Evolutionary conservation across 2,888 invertebrate species (phyloP).

Genomic region (Cylloceria caligata): DNA sequence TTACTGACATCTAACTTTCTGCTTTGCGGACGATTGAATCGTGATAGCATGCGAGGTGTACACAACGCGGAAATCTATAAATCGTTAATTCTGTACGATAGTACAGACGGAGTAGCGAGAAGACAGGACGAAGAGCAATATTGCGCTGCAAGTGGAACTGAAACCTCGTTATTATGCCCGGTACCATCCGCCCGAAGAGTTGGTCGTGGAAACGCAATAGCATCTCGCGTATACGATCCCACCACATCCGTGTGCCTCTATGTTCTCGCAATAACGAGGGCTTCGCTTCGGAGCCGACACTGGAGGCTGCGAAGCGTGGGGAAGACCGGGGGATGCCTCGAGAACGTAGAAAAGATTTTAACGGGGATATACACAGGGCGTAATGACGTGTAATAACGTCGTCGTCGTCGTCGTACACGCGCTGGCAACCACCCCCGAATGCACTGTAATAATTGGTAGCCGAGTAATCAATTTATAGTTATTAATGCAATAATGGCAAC

Average conservation of each 20-base stretch:
- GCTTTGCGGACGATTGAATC: not conserved
- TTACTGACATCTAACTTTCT: too few species aligned
- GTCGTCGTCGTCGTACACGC: conserved; percentile 51
- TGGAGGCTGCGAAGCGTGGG: conserved; percentile 50
- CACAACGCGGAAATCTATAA: conserved; percentile 26
- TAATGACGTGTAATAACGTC: conserved; percentile 69
- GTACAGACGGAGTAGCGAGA: not conserved
- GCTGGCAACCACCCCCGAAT: conserved; percentile 51
- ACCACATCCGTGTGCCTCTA: conserved; percentile 38
- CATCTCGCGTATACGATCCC: conserved; percentile 37
- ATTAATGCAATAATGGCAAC: conserved; percentile 74
- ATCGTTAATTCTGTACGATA: conserved; percentile 34
- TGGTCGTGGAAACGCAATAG: conserved; percentile 48
- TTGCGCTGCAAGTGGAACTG: conserved; percentile 37
- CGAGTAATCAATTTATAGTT: conserved; percentile 77
- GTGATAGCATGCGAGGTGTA: not conserved
- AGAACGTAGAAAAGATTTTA: conserved; percentile 64
- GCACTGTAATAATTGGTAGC: conserved; percentile 71
- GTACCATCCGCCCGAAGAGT: conserved; percentile 40
- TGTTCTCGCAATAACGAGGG: conserved; percentile 59
- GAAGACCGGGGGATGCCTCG: not conserved
- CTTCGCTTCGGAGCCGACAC: conserved; percentile 51
- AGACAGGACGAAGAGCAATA: conserved; percentile 11
- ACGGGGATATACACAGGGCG: conserved; percentile 64
- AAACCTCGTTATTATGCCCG: conserved; percentile 54